phyloP scores from a whole-genome alignment of 2,113 vertebrate species.

The Scortum barcoo region DNA sequence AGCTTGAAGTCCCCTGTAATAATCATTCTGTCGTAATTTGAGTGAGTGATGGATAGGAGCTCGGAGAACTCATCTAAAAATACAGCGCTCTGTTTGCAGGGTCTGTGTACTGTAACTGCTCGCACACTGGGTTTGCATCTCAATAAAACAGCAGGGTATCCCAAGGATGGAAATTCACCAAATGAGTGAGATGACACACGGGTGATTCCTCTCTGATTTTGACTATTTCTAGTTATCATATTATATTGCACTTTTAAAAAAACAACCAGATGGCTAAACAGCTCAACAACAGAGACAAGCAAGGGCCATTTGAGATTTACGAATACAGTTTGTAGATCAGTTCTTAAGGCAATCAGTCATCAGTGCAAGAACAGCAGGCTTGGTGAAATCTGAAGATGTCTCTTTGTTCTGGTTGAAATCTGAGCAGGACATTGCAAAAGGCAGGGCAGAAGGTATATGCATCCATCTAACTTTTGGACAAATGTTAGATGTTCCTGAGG shows the following conservation, averaged over 20 bases:
- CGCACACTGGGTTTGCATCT: conserved; percentile 31
- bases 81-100: conserved; percentile 23
- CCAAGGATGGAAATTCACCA: conserved; percentile 14
- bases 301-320: background rate
- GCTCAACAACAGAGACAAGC: background rate
- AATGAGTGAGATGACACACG: background rate
- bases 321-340: background rate
- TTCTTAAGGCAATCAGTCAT: no score
- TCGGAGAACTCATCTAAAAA: conserved; percentile 35
- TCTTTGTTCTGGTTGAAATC: no score
- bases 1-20: conserved; percentile 21
- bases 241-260: background rate
- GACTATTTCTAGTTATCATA: background rate
- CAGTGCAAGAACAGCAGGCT: no score
- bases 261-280: no score
- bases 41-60: conserved; percentile 53
- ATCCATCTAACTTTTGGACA: no score
- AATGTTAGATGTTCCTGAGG: no score
- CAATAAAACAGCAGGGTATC: conserved; percentile 23
- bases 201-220: background rate
- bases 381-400: no score
- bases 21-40: conserved; percentile 52
- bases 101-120: conserved; percentile 23
- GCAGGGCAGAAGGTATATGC: no score
- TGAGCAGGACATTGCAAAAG: no score